These are phyloP conservation scores for Eurystomus gularis DNA, from an alignment of 2,113 vertebrate species.

Conservation along the genomic window DNA sequence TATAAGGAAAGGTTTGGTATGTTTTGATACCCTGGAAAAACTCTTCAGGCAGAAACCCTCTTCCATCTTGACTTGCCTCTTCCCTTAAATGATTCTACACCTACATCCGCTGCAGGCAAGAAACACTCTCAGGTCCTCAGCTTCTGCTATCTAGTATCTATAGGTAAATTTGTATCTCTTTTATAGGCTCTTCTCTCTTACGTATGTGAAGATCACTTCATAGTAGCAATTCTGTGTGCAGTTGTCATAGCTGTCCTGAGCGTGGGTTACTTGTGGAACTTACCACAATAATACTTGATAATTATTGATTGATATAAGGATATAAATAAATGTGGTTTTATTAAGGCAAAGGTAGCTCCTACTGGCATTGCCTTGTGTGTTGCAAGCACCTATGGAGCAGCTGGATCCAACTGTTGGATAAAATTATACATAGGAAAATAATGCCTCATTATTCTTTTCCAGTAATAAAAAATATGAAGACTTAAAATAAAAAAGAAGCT, in stretches of 20 bases:
- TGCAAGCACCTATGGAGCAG: background rate
- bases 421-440: background rate
- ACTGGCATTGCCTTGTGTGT: background rate
- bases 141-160: background rate
- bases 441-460: background rate
- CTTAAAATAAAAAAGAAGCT: background rate
- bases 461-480: background rate
- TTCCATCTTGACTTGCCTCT: background rate
- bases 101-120: background rate
- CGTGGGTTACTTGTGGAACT: background rate
- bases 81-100: background rate
- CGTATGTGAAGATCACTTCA: fast-evolving
- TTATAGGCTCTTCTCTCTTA: background rate
- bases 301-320: background rate
- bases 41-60: background rate
- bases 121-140: background rate
- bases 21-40: background rate
- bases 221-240: background rate
- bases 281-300: background rate
- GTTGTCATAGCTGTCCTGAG: background rate
- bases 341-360: background rate
- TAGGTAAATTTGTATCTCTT: background rate
- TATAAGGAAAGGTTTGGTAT: background rate
- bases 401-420: background rate
- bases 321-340: background rate